Evolutionary conservation across 2,888 invertebrate genomes (phyloP).

Genomic region (Sminthurinus aureus): DNA sequence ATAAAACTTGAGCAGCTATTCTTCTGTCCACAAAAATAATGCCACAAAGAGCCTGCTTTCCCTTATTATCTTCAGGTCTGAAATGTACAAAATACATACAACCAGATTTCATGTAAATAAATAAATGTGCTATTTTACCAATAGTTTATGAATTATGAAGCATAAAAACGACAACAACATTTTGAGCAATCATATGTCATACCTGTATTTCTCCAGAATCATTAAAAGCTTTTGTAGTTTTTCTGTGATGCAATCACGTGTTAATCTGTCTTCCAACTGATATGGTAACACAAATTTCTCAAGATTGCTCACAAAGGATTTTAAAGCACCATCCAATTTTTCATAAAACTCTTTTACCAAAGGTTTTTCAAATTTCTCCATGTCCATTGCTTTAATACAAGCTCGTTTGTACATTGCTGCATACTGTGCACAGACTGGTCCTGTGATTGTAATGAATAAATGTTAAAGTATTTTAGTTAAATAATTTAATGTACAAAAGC

Average conservation of each 20-base stretch:
- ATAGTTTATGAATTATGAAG: background rate
- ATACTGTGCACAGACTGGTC: conserved; percentile 29
- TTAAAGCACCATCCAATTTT: conserved; percentile 7
- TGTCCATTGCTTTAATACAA: background rate
- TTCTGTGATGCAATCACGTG: conserved; percentile 62
- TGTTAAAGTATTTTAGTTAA: too few relatives aligned
- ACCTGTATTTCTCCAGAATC: conserved; percentile 69
- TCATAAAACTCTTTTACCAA: background rate
- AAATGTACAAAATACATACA: background rate
- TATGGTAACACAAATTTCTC: conserved; percentile 3
- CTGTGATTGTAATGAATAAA: conserved; percentile 1
- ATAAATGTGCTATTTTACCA: background rate
- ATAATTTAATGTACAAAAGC: too few relatives aligned
- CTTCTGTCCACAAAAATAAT: conserved; percentile 78
- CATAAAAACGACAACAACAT: background rate
- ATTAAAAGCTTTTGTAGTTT: conserved; percentile 72
- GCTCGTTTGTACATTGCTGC: conserved; percentile 33
- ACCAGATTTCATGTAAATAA: background rate
- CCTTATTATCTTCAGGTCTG: background rate
- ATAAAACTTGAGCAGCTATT: conserved; percentile 66
- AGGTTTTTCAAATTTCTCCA: background rate
- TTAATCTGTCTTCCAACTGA: background rate
- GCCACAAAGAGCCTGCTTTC: conserved; percentile 68
- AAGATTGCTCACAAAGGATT: conserved; percentile 19
- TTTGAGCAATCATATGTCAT: background rate